Evolutionary conservation across 2,113 vertebrate species (phyloP).

Genomic region (Rhadina sibilatrix): DNA sequence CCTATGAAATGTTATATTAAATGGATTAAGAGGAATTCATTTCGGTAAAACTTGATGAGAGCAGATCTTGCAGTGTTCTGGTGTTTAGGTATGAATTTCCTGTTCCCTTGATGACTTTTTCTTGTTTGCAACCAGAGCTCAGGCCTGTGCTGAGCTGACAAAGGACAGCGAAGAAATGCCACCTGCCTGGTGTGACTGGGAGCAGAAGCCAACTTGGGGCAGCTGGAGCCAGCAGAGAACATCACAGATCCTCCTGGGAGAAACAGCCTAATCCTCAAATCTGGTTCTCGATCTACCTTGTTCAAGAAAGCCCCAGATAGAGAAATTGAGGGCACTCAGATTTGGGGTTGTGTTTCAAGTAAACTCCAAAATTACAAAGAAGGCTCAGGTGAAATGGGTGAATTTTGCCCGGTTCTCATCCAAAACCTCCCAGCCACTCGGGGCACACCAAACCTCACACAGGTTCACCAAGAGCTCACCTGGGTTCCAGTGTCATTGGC

Average conservation of each 20-base stretch:
- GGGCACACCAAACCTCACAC: not conserved
- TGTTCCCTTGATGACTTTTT: not conserved
- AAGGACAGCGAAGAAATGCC: not conserved
- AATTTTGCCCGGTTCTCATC: not conserved
- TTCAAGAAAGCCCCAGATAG: not conserved
- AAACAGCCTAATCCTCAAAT: not conserved
- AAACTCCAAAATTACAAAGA: not conserved
- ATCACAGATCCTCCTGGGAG: not conserved
- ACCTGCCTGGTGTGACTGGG: not conserved
- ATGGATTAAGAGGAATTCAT: not conserved
- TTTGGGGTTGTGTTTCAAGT: not conserved
- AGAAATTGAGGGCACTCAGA: not conserved
- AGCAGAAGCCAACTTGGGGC: not conserved
- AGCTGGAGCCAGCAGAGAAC: not conserved
- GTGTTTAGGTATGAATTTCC: not conserved
- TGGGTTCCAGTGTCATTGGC: not conserved
- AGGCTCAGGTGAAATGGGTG: not conserved
- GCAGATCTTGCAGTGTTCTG: not conserved
- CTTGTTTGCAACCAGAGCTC: not conserved
- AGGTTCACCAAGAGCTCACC: constrained; percentile 13
- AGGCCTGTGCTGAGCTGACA: not conserved
- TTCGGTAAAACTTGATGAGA: not conserved
- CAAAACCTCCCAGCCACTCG: not conserved
- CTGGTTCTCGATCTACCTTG: not conserved
- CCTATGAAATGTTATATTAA: not conserved